Evolutionary conservation across 2,888 invertebrate genomes (phyloP).

Genomic region (Toxonevra muliebris): DNA sequence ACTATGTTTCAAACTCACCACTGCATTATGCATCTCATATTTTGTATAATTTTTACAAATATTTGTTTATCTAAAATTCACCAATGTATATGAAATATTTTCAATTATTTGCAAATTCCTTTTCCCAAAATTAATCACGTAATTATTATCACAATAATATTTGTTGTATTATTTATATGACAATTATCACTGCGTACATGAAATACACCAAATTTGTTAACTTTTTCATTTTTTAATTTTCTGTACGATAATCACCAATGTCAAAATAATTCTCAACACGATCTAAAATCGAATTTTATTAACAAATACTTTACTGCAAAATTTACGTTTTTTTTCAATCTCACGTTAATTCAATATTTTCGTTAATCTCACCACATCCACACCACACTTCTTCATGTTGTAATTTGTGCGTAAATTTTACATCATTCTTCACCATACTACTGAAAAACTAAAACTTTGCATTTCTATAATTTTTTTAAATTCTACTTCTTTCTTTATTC

Average conservation of each 20-base stretch:
- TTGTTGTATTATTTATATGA: not conserved
- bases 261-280: too few species aligned
- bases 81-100: too few species aligned
- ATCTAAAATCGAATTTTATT: too few species aligned
- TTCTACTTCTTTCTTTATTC: slow-evolving; percentile 26
- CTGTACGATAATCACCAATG: too few species aligned
- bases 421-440: slow-evolving; percentile 9
- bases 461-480: slow-evolving; percentile 13
- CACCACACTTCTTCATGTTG: slow-evolving; percentile 26
- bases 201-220: too few species aligned
- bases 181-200: not conserved
- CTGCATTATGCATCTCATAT: too few species aligned
- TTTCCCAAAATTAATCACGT: not conserved
- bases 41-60: too few species aligned
- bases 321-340: too few species aligned
- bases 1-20: not conserved
- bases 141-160: not conserved
- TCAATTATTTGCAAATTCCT: not conserved
- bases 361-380: not conserved
- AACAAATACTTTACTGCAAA: too few species aligned
- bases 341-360: too few species aligned
- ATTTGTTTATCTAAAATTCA: not conserved
- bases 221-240: too few species aligned
- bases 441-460: slow-evolving; percentile 25
- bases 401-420: slow-evolving; percentile 28